Base-by-base conservation (phyloP, 2,888 invertebrate genomes). In the Cancer borealis region DNA sequence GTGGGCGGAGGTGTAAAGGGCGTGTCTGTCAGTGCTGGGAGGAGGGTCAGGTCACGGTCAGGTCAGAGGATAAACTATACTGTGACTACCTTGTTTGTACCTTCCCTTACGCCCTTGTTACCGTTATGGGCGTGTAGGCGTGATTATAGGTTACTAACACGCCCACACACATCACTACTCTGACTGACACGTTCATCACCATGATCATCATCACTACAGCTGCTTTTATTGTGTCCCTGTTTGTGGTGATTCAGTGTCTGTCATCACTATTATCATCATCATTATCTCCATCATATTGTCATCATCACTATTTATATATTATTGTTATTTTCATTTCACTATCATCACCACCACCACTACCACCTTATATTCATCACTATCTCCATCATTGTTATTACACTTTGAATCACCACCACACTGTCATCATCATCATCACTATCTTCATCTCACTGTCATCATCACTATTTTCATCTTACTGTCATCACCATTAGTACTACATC, bases 11-110 rank as follows among this genome's bases (percentile, higher is more conserved):
- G 60, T 60, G 60, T 21, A 66, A 79, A 93, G 93, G 93, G 93
- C 90, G 93, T 93, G 93, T 93, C 93, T 87, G 73, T 60, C 47
- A 90, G 90, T 46, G 90, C 39, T 45, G 93, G 93, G 93, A 93
- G 93, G 93, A 93, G 93, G 79, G 89, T 90, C 90, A 90, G 66
- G 90, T 93, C 93, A 90, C 90, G 90, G 79, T 90, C 90, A 91
- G 93, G 39, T 39, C 2, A 39, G 39, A 39, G 39, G 39, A 39
- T 93, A 93, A 93, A 93, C 93, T 91, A 93, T 17, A 93, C 90
- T 93, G 93, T 66, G 73, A 21, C 89, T 90, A 93, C 30, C 17
- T 49, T 30, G 39, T 10, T 39, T 39, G 10, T 1, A 10, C 17
- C 1, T 17, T 39, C 39, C 39, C 30, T 17, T 10, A 10, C 84